Percentiles rank a stretch among this genome's conserved stretches.
Evolutionary conservation across 2,113 vertebrate genomes (phyloP).

Genomic region (Pelmatolapia mariae): DNA sequence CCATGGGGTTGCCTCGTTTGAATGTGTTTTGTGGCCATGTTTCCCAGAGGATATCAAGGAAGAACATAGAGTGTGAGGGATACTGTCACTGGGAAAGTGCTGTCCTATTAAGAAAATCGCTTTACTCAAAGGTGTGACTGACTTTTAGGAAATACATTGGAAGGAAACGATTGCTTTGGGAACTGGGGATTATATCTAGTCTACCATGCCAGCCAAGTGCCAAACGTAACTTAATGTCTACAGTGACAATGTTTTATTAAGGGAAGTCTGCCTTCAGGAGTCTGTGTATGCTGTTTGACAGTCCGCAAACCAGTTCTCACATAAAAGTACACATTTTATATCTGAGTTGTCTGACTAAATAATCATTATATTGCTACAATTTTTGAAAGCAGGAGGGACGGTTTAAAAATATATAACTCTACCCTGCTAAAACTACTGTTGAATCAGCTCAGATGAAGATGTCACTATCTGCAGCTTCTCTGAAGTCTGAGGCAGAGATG

Average conservation of each 20-base stretch:
- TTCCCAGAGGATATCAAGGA: neutral
- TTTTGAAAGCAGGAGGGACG: neutral
- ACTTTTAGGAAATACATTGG: neutral
- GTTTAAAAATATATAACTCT: neutral
- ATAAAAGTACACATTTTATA: neutral
- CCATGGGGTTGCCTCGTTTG: neutral
- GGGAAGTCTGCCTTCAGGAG: neutral
- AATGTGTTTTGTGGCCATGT: neutral
- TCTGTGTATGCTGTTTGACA: neutral
- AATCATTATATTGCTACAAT: neutral
- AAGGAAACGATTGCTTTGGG: neutral
- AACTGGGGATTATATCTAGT: neutral
- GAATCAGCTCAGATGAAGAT: slow-evolving; percentile 3
- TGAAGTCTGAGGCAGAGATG: neutral
- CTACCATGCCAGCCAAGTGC: neutral
- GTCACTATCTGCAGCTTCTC: slow-evolving; percentile 57
- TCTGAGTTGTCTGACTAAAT: neutral
- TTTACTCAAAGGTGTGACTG: neutral
- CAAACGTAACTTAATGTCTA: neutral
- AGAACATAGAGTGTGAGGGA: neutral
- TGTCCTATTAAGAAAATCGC: neutral
- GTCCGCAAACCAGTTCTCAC: neutral
- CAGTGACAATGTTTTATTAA: neutral
- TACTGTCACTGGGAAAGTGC: neutral
- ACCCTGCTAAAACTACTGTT: neutral